Evolutionary conservation across 1,140 invertebrate species (phyloP).

Genomic region (Scaptomyza montana): DNA sequence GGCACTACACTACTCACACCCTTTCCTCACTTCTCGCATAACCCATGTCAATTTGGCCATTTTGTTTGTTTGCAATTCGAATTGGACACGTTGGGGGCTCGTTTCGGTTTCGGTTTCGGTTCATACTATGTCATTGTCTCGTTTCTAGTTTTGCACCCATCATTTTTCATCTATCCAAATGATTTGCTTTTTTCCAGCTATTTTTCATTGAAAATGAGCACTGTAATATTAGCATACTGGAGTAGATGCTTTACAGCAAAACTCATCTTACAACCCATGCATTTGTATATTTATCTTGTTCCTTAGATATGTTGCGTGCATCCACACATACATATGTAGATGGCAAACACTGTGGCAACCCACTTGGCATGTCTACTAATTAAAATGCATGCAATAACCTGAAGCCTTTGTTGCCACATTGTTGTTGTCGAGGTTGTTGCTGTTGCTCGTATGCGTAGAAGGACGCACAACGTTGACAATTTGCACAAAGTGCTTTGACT

Average conservation of each 20-base stretch:
- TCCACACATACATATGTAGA: slow-evolving; percentile 28
- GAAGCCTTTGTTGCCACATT: slow-evolving; percentile 79
- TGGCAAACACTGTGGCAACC: too few species aligned
- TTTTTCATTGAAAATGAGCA: slow-evolving; percentile 40
- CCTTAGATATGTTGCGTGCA: slow-evolving; percentile 45
- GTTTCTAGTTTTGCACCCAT: slow-evolving; percentile 38
- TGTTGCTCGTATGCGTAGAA: slow-evolving; percentile 67
- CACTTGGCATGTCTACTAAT: slow-evolving; percentile 82
- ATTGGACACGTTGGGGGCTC: slow-evolving; percentile 66
- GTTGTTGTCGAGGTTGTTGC: slow-evolving; percentile 52
- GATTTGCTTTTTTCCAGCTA: slow-evolving; percentile 54
- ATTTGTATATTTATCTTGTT: slow-evolving; percentile 36
- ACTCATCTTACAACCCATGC: slow-evolving; percentile 2
- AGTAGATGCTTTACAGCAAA: not conserved
- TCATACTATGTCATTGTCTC: slow-evolving; percentile 68
- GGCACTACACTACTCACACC: not conserved
- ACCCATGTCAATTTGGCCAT: slow-evolving; percentile 19
- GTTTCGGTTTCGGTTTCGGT: slow-evolving; percentile 39
- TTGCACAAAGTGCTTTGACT: slow-evolving; percentile 73
- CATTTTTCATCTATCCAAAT: slow-evolving; percentile 58
- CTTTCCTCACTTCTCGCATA: not conserved
- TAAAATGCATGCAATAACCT: slow-evolving; percentile 82
- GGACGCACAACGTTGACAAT: slow-evolving; percentile 72
- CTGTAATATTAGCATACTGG: slow-evolving; percentile 2
- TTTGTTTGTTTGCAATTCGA: slow-evolving; percentile 56